Evolutionary conservation across 2,113 vertebrate genomes (phyloP).

Genomic region (Oreochromis spilurus): DNA sequence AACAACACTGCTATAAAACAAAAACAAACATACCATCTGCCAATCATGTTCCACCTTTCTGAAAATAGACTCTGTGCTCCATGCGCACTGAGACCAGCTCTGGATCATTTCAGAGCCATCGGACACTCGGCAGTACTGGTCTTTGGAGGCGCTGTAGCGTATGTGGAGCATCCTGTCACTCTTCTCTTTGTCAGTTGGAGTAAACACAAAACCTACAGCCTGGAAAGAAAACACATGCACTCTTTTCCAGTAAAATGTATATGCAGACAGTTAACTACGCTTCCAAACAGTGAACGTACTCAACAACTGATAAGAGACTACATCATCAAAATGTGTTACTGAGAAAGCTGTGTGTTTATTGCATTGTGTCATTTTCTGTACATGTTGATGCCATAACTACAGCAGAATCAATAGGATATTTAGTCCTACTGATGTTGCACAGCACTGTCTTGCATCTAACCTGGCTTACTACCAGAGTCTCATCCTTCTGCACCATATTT

Average conservation of each 20-base stretch:
- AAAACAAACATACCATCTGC: slow-evolving; percentile 82
- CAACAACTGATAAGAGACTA: not conserved
- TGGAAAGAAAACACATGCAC: slow-evolving; percentile 6
- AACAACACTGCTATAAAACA: not conserved
- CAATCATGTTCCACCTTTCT: slow-evolving; percentile 91
- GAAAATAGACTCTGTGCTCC: slow-evolving; percentile 82
- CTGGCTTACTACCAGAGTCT: not conserved
- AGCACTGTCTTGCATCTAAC: not conserved
- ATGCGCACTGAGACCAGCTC: slow-evolving; percentile 84
- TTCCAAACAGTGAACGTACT: not conserved
- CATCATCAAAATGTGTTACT: not conserved
- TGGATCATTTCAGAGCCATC: slow-evolving; percentile 72
- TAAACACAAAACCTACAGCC: slow-evolving; percentile 75
- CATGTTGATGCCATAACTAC: not conserved
- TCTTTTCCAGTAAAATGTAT: not conserved
- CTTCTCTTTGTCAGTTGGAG: slow-evolving; percentile 84
- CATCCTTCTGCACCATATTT: too few relatives aligned
- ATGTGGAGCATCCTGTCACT: slow-evolving; percentile 78
- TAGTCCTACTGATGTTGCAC: not conserved
- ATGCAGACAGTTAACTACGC: not conserved
- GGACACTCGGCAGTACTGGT: slow-evolving; percentile 83
- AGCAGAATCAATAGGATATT: too few relatives aligned
- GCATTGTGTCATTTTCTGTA: not conserved
- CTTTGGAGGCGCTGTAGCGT: slow-evolving; percentile 76
- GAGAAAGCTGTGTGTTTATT: not conserved